Conservation (phyloP, 2,888 invertebrate genomes). For the Phyto melanocephala region DNA sequence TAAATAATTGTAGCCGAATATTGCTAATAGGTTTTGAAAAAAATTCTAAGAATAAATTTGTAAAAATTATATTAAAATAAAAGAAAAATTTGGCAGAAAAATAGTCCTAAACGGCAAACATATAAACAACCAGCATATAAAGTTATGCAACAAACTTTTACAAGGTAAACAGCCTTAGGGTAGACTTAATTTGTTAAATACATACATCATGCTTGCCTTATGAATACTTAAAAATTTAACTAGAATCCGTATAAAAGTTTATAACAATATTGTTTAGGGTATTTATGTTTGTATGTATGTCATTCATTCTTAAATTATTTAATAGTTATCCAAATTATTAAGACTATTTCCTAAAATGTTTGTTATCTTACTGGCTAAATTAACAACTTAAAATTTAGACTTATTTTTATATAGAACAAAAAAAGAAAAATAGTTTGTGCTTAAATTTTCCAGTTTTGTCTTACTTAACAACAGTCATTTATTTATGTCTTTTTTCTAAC, state of each 20-base stretch:
- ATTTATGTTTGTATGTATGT: too few species aligned
- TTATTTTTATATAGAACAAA: neutral
- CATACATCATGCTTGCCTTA: neutral
- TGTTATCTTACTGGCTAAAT: neutral
- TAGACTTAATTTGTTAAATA: neutral
- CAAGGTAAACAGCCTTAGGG: neutral
- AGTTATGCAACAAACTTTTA: neutral
- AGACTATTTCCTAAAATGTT: neutral
- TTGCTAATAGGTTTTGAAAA: too few species aligned
- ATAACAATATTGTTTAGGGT: neutral
- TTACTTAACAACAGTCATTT: constrained; percentile 61
- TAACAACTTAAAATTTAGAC: neutral
- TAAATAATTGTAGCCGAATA: too few species aligned
- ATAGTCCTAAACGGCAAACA: neutral
- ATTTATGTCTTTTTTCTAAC: constrained; percentile 36
- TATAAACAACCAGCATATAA: neutral
- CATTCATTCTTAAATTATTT: neutral
- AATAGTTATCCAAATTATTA: constrained; percentile 16
- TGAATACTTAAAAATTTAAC: neutral
- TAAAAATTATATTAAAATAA: too few species aligned
- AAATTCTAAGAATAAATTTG: too few species aligned
- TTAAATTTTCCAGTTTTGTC: constrained; percentile 23
- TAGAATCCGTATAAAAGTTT: neutral
- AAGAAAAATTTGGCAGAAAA: constrained; percentile 44
- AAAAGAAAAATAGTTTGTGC: constrained; percentile 39